Percentiles rank a stretch among this genome's conserved stretches.
Conservation (phyloP, 2,888 invertebrate species). For the Rugalucina vietnamica region DNA sequence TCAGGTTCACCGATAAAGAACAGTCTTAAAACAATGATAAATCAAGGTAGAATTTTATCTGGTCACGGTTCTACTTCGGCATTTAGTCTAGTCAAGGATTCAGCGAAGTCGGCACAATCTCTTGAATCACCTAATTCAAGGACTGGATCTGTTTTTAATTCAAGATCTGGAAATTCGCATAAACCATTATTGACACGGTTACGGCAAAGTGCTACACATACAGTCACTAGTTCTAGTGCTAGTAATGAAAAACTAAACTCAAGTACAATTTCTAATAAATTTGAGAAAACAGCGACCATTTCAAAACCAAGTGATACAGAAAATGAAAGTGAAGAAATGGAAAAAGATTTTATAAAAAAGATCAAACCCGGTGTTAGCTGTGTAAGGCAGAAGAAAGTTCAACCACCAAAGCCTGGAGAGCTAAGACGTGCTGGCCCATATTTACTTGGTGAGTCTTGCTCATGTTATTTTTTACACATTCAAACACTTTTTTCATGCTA, state of each 20-base stretch:
- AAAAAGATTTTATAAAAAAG: not conserved
- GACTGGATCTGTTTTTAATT: not conserved
- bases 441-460: constrained; percentile 85
- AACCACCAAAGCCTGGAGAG: constrained; percentile 56
- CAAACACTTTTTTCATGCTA: no score
- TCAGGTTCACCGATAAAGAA: not conserved
- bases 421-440: constrained; percentile 88
- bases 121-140: not conserved
- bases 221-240: not conserved
- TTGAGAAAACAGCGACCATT: not conserved
- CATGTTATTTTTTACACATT: no score
- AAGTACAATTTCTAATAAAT: not conserved
- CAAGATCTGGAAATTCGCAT: not conserved
- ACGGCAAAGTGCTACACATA: not conserved
- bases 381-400: constrained; percentile 30
- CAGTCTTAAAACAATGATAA: not conserved
- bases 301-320: not conserved
- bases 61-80: not conserved
- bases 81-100: not conserved
- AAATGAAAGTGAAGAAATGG: not conserved
- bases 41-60: not conserved
- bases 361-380: not conserved
- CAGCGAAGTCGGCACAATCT: not conserved
- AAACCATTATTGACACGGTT: not conserved
- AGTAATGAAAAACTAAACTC: not conserved